Evolutionary conservation across 1,140 invertebrate genomes (phyloP).

Genomic region (Heliothis subflexa): DNA sequence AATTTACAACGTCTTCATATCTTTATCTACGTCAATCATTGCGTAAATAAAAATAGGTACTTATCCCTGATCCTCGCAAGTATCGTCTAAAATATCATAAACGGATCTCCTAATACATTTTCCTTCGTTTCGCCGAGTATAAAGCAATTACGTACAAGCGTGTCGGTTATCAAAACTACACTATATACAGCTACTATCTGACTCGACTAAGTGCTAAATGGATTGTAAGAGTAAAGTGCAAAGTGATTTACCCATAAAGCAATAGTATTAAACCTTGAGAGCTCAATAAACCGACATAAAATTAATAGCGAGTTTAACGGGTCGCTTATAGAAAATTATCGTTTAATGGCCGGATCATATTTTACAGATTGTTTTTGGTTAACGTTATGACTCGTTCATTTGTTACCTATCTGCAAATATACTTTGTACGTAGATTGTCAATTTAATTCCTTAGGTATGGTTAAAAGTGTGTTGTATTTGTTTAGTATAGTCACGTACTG

Average conservation of each 20-base stretch:
- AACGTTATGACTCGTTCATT: not conserved
- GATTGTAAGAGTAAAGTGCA: conserved; percentile 29
- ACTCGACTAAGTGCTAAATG: conserved; percentile 35
- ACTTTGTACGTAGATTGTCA: too few species aligned
- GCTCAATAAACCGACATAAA: conserved; percentile 22
- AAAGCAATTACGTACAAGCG: not conserved
- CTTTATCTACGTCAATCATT: not conserved
- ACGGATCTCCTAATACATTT: not conserved
- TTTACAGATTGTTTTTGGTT: not conserved
- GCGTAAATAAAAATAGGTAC: not conserved
- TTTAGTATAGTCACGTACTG: too few species aligned
- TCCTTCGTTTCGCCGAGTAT: not conserved
- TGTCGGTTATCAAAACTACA: conserved; percentile 22
- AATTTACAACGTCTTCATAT: too few species aligned
- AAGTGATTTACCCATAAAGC: conserved; percentile 36
- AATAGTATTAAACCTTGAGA: conserved; percentile 9
- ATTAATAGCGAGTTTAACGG: conserved; percentile 4
- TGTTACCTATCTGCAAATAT: not conserved
- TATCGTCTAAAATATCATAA: conserved; percentile 1
- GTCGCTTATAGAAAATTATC: conserved; percentile 22
- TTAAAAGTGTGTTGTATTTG: too few species aligned
- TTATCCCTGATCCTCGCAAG: too few species aligned
- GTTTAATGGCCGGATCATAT: conserved; percentile 10
- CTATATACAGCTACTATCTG: conserved; percentile 10
- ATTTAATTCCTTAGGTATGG: too few species aligned